Base-by-base conservation (phyloP, 2,113 vertebrate genomes). In the Colius striatus region DNA sequence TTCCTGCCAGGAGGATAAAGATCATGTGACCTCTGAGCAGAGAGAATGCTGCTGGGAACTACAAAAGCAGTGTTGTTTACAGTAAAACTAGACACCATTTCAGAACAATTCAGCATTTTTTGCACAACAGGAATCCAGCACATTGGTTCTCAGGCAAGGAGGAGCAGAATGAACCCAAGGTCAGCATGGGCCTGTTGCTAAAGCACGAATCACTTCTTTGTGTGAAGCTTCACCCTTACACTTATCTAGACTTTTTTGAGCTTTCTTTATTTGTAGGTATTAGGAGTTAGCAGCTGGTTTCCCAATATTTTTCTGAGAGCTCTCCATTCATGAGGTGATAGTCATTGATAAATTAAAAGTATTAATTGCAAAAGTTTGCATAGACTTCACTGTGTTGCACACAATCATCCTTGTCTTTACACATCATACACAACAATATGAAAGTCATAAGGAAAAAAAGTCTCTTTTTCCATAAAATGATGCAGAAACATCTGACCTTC, bases 91-190 rank as follows among this genome's bases (percentile, higher is more conserved):
- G 73, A 55, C 32, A 67, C 32, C 29, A 0, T 79, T 91, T 87
- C 80, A 92, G 89, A 89, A 41, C 38, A 73, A 70, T 73, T 58
- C 77, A 86, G 84, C 73, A 53, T 60, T 78, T 91, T 92, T 92
- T 92, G 43, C 65, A 78, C 54, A 72, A 72, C 29, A 67, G 87
- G 71, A 87, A 85, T 89, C 66, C 70, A 89, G 57, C 8, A 45
- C 3, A 0, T 17, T 34, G 41, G 8, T 76, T 68, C 50, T 79
- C n/a, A 26, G 78, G 67, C 71, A 41, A 91, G 18, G 36, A 84
- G 62, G 7, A 65, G 34, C 57, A 87, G 74, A 87, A 62, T 17
- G 48, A 54, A 65, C 30, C 12, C 53, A 58, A 87, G 61, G 77
- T 71, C 84, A 81, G 48, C 34, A 36, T 27, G 53, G 41, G 41